A percentile compares a stretch with the other conserved stretches of the same genome.
Evolutionary conservation across 2,888 invertebrate genomes (phyloP).

Genomic region (Thalpophila matura): DNA sequence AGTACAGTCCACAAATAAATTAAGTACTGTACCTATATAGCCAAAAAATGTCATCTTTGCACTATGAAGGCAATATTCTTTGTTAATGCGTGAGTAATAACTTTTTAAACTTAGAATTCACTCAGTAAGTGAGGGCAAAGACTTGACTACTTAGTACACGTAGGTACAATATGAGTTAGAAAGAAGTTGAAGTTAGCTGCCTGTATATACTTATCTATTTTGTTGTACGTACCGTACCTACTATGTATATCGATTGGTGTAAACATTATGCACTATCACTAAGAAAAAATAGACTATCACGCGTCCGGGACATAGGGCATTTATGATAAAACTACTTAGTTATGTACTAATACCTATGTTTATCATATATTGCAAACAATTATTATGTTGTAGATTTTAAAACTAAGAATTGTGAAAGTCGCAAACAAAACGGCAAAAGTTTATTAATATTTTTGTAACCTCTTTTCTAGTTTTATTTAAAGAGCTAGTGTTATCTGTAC

Average conservation of each 20-base stretch:
- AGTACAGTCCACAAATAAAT: no score
- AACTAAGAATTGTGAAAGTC: neutral
- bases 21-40: no score
- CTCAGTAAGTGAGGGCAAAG: no score
- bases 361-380: neutral
- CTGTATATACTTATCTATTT: neutral
- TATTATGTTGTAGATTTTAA: constrained; percentile 2
- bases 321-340: constrained; percentile 18
- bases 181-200: no score
- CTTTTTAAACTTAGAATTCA: no score
- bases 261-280: constrained; percentile 9
- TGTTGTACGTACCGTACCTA: neutral
- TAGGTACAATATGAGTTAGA: no score
- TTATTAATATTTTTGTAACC: neutral
- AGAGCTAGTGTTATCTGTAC: no score
- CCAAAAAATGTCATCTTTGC: no score
- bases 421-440: constrained; percentile 13
- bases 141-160: no score
- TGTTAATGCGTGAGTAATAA: no score
- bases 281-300: constrained; percentile 17
- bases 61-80: no score
- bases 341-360: constrained; percentile 4
- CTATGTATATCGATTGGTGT: neutral
- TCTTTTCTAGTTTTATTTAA: constrained; percentile 9
- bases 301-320: constrained; percentile 39